phyloP scores from a whole-genome alignment of 2,888 invertebrate genomes.

The Drosophila gaucha region DNA sequence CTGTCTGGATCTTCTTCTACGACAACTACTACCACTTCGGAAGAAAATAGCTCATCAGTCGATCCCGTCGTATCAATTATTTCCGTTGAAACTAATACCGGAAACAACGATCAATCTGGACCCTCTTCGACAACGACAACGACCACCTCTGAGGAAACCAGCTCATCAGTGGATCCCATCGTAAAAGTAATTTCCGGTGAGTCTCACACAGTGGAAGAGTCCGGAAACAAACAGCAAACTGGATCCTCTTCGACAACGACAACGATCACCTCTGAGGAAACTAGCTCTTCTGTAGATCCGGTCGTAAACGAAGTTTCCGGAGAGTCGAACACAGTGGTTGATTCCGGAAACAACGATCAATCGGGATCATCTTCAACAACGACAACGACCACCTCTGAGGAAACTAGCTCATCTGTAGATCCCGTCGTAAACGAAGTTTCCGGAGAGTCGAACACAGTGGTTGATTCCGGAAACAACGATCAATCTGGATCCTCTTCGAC shows the following conservation, averaged over 20 bases:
- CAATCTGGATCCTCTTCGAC: not conserved
- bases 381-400: too few relatives aligned
- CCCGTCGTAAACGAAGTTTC: too few relatives aligned
- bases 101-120: not conserved
- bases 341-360: too few relatives aligned
- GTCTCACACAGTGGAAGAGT: too few relatives aligned
- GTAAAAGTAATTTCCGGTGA: not conserved
- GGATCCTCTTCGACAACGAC: too few relatives aligned
- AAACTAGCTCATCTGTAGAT: too few relatives aligned
- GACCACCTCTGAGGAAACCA: not conserved
- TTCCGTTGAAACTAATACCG: not conserved
- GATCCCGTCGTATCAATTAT: not conserved
- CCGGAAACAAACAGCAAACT: not conserved
- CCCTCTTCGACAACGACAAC: conserved; percentile 14
- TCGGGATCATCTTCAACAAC: too few relatives aligned
- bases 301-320: too few relatives aligned
- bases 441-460: too few relatives aligned
- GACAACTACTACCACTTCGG: not conserved
- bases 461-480: not conserved
- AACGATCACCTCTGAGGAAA: too few relatives aligned
- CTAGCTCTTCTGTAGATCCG: too few relatives aligned
- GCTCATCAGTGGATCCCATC: not conserved
- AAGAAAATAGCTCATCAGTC: not conserved
- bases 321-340: too few relatives aligned
- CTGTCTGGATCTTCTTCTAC: not conserved